Percentiles rank a stretch among this genome's conserved stretches.
Evolutionary conservation across 1,140 invertebrate species (phyloP).

Genomic region (Gerris buenoi): DNA sequence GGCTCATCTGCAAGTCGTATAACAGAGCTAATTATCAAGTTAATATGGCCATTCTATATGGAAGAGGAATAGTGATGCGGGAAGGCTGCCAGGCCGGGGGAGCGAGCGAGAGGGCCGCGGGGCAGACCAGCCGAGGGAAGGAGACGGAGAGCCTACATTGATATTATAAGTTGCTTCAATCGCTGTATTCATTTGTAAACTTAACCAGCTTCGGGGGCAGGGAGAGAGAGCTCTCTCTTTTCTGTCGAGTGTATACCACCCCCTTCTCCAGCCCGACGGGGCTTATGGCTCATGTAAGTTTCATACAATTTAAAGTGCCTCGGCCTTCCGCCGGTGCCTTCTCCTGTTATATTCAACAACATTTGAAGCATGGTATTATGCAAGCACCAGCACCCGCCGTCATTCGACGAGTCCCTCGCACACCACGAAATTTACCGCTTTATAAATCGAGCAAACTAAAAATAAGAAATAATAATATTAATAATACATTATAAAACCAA

Average conservation of each 20-base stretch:
- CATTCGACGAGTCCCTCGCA: background rate
- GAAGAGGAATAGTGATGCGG: slow-evolving; percentile 33
- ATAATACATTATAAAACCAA: too few species aligned
- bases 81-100: slow-evolving; percentile 24
- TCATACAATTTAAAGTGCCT: slow-evolving; percentile 30
- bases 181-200: slow-evolving; percentile 58
- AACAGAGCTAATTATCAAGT: slow-evolving; percentile 79
- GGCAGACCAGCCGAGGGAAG: slow-evolving; percentile 27
- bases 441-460: too few species aligned
- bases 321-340: slow-evolving; percentile 8
- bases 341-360: slow-evolving; percentile 23
- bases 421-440: background rate
- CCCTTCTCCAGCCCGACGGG: slow-evolving; percentile 15
- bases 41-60: slow-evolving; percentile 62
- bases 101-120: slow-evolving; percentile 22
- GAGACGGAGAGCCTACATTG: slow-evolving; percentile 40
- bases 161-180: slow-evolving; percentile 59
- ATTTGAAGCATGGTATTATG: slow-evolving; percentile 22
- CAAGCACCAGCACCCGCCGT: slow-evolving; percentile 15
- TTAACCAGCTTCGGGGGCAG: slow-evolving; percentile 37
- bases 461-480: too few species aligned
- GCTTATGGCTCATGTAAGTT: slow-evolving; percentile 29
- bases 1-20: slow-evolving; percentile 76
- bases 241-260: slow-evolving; percentile 25
- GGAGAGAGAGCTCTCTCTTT: slow-evolving; percentile 33